phyloP scores from a whole-genome alignment of 2,888 invertebrate species.

The Caenorhabditis afra region DNA sequence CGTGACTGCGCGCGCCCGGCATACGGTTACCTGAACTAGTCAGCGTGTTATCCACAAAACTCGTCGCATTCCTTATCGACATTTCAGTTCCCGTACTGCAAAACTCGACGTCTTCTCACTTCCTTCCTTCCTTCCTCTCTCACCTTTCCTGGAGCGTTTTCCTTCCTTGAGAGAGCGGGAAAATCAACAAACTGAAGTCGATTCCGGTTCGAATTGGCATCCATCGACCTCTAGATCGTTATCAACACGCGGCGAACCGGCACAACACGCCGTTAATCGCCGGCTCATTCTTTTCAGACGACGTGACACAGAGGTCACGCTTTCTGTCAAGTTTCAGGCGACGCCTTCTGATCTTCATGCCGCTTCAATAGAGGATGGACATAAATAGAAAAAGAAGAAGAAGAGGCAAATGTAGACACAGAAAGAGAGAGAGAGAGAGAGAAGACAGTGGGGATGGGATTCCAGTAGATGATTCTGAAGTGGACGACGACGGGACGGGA shows the following conservation, averaged over 20 bases:
- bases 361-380: background rate
- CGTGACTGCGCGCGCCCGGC: too few relatives aligned
- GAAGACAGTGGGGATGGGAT: slow-evolving; percentile 8
- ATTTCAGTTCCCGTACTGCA: slow-evolving; percentile 56
- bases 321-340: too few relatives aligned
- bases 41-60: slow-evolving; percentile 53
- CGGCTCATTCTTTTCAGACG: background rate
- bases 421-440: slow-evolving; percentile 26
- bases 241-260: slow-evolving; percentile 25
- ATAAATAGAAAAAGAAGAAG: slow-evolving; percentile 49
- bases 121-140: slow-evolving; percentile 31
- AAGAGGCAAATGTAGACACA: too few relatives aligned
- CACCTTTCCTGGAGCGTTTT: slow-evolving; percentile 48
- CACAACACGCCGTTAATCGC: too few relatives aligned
- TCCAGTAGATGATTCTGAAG: slow-evolving; percentile 32
- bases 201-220: background rate
- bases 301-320: background rate
- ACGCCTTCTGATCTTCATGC: too few relatives aligned
- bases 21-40: slow-evolving; percentile 54
- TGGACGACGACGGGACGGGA: slow-evolving; percentile 22
- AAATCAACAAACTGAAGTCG: slow-evolving; percentile 48
- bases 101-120: background rate
- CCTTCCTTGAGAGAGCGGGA: slow-evolving; percentile 20
- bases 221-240: slow-evolving; percentile 15
- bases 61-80: slow-evolving; percentile 56